Evolutionary conservation across 2,797 vertebrate genomes (phyloP).

Genomic region (Zonotrichia albicollis): DNA sequence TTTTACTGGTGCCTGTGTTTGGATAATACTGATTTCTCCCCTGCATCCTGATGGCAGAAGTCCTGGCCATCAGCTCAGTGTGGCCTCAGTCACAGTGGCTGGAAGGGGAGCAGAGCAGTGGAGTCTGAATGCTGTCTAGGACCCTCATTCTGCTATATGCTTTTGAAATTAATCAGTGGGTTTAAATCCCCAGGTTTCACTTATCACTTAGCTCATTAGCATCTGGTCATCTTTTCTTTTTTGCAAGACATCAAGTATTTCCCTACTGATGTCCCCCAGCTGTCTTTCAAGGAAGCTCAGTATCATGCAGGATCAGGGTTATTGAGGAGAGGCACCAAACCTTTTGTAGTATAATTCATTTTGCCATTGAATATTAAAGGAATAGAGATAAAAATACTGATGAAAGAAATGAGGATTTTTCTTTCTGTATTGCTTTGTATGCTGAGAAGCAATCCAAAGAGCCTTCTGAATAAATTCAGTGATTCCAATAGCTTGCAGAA

Average conservation of each 20-base stretch:
- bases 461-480: conserved; percentile 26
- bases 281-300: conserved; percentile 6
- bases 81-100: not conserved
- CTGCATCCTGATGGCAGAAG: not conserved
- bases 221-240: conserved; percentile 9
- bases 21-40: not conserved
- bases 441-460: conserved; percentile 36
- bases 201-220: not conserved
- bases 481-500: not conserved
- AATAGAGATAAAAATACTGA: conserved; percentile 36
- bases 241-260: not conserved
- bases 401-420: conserved; percentile 45
- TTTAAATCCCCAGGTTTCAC: not conserved
- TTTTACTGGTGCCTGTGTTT: not conserved
- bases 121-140: not conserved
- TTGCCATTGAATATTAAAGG: conserved; percentile 23
- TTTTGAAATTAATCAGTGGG: not conserved
- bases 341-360: conserved; percentile 22
- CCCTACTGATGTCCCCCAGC: not conserved
- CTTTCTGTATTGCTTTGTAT: conserved; percentile 15
- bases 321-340: conserved; percentile 7
- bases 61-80: not conserved
- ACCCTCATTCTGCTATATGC: not conserved
- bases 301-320: not conserved
- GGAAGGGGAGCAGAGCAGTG: not conserved